These are phyloP conservation scores for Drosophila nebulosa DNA, from an alignment of 1,140 invertebrate species.

Conservation along the genomic window DNA sequence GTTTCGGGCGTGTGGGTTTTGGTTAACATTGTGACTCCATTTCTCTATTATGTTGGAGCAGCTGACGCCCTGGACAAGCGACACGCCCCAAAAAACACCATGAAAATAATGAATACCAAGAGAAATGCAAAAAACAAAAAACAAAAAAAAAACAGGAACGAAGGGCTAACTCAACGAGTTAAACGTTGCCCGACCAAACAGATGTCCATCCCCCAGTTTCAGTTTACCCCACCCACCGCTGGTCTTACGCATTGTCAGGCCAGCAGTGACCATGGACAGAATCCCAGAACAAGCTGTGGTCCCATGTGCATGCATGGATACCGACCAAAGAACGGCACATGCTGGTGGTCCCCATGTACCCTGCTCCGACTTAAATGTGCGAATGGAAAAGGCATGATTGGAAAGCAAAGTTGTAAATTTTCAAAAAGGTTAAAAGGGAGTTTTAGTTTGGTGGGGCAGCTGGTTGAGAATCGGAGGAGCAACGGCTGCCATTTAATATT, in stretches of 20 bases:
- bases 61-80: slow-evolving; percentile 36
- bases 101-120: slow-evolving; percentile 46
- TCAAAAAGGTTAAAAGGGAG: background rate
- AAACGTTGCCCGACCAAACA: slow-evolving; percentile 1
- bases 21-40: slow-evolving; percentile 38
- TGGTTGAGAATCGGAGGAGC: background rate
- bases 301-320: slow-evolving; percentile 19
- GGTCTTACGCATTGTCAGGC: slow-evolving; percentile 34
- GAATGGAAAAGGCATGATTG: background rate
- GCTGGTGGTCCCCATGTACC: background rate
- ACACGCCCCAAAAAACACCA: slow-evolving; percentile 30
- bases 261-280: slow-evolving; percentile 34
- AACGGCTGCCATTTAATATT: background rate
- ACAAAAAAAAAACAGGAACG: slow-evolving; percentile 31
- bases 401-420: slow-evolving; percentile 1
- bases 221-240: background rate
- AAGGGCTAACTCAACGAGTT: slow-evolving; percentile 19
- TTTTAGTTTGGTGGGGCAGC: background rate
- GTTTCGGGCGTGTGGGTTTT: background rate
- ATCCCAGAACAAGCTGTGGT: slow-evolving; percentile 8
- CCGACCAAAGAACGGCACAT: background rate
- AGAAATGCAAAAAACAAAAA: slow-evolving; percentile 8
- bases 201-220: background rate
- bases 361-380: background rate
- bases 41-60: slow-evolving; percentile 47